Base-by-base conservation (phyloP, 2,797 vertebrate species). In the Stomatorhinus walkeri region DNA sequence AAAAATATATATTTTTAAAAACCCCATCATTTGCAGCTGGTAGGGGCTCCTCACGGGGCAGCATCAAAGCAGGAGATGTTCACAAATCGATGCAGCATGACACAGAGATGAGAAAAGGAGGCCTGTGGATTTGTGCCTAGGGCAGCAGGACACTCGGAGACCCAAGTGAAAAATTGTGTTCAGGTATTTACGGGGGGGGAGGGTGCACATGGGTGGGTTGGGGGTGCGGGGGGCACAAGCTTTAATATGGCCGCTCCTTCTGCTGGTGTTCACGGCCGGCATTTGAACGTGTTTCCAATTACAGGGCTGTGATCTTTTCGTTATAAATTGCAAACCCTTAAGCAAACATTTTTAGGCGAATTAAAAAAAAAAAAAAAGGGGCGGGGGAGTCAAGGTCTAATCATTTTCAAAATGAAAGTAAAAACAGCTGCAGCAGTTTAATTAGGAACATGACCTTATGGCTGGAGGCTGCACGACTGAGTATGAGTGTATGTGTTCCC, bases 341-440 rank as follows among this genome's bases (percentile, higher is more conserved):
- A 96, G 93, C 94, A 96, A 96, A 95, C 95, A 93, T 95, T 96
- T 95, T 93, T 95, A 94, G 90, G 93, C 90, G 88, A 91, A 91
- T 91, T 88, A 90, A 90, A 89, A 88, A 86, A 88, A 89, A 51
- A 88, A 46, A 72, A 36, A 93, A 94, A 94, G 95, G 84, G 48
- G 28, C 28, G 93, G 94, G 94, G 95, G 94, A 95, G 93, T 94
- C 93, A 95, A 95, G 95, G 95, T 95, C 95, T 95, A 96, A 96
- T 96, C 93, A 96, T 96, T 95, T 95, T 94, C 92, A 93, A 96
- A 95, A 94, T 94, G 90, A 96, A 96, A 96, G 94, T 93, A 95
- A 96, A 95, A 96, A 94, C 95, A 97, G 94, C 94, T 96, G 95
- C 92, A 91, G 90, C 88, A 91, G 92, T 94, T 96, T 96, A 95